Base-by-base conservation (phyloP, 2,888 invertebrate genomes). In the Bombylius major region DNA sequence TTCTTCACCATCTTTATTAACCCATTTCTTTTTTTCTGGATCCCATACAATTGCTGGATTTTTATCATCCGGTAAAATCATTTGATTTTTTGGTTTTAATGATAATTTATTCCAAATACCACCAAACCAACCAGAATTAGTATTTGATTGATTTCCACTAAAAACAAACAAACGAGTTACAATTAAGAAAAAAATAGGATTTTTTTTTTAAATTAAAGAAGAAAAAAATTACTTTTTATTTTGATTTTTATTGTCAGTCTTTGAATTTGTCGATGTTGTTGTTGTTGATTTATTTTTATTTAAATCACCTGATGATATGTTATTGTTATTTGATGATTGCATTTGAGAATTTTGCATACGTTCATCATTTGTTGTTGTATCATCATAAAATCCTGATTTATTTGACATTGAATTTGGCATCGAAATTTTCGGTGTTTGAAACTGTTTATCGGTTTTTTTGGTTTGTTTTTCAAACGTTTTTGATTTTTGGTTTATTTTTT, bases 11-110 rank as follows among this genome's bases (percentile, higher is more conserved):
- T 89, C 89, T 48, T 83, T 81, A 76, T 95, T 89, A 52, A 83
- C 80, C 95, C 95, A 96, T 63, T 83, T 82, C 70, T 93, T 89
- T 66, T 80, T 82, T n/a, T 83, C 83, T 56, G 85, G 79, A 77
- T 95, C 93, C 94, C 94, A 96, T 54, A 95, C 88, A 78, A 95
- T 95, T 61, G 87, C 78, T 60, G 92, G 93, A 77, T 95, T 88
- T 72, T 87, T 93, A 76, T 96, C 95, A 76, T 95, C 94, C 1
- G 96, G 95, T 64, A 96, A 78, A 68, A 89, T 93, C 92, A 94
- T 94, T 79, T 94, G 93, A 79, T 93, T 94, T 75, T 89, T 91
- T 49, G 89, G 85, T 64, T 87, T 86, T 54, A 87, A 79, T 31
- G 88, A 80, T 58, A 92, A 78, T 74, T 89, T 89, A 72, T 83